A percentile compares a stretch with the other conserved stretches of the same genome.
Conservation (phyloP, 2,797 vertebrate genomes). For the Lacerta bilineata region DNA sequence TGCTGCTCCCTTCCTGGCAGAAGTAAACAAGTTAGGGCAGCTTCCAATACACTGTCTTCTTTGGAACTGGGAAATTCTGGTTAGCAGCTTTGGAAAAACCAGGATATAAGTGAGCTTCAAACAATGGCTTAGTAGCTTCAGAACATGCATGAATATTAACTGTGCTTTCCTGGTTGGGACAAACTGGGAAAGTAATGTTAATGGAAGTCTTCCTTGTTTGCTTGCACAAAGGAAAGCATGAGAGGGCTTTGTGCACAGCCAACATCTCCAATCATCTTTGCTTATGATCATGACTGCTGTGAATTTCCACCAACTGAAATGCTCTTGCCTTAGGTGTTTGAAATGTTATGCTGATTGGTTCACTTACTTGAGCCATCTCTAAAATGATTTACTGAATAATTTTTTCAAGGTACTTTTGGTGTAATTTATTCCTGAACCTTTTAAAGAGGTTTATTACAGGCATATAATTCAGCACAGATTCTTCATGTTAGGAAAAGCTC, state of each 20-base stretch:
- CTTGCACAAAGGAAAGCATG: not conserved
- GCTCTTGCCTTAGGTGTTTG: not conserved
- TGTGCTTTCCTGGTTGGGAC: not conserved
- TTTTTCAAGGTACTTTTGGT: not conserved
- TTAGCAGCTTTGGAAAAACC: not conserved
- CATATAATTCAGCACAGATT: not conserved
- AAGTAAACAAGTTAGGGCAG: not conserved
- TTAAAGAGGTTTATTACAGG: not conserved
- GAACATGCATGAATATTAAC: not conserved
- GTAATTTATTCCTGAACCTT: not conserved
- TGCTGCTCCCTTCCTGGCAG: not conserved
- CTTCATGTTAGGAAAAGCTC: not conserved
- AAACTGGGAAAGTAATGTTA: not conserved
- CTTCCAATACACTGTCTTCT: too few species aligned
- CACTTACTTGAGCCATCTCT: not conserved
- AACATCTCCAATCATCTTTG: too few species aligned
- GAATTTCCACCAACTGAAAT: not conserved
- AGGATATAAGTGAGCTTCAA: not conserved
- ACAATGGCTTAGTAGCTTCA: not conserved
- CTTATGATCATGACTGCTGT: not conserved
- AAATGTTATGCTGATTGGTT: not conserved
- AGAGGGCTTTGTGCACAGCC: too few species aligned
- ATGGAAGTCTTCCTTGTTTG: not conserved
- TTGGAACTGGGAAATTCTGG: not conserved
- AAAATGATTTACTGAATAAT: not conserved